Evolutionary conservation across 2,113 vertebrate species (phyloP), one percentile per base, ranked within the genome.

Genomic region (Noturus placidus): DNA sequence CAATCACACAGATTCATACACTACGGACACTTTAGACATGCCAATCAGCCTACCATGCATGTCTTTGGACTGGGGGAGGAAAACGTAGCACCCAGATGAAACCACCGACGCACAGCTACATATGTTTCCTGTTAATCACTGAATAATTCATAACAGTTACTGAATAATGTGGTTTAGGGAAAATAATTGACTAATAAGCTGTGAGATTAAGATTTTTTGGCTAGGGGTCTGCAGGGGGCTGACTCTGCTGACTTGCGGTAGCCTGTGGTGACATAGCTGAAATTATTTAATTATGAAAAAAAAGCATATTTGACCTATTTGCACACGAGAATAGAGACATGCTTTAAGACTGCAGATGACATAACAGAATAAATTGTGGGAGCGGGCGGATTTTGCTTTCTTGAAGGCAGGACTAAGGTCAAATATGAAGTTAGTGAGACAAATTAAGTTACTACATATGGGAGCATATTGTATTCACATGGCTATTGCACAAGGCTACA

Each of bases 131-230:
- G 52, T 57, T 80, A 80, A 9, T 33, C 56, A 78, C 3, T 33
- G 52, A 79, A 52, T 79, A n/a, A 79, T 79, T 77, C 15, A 77
- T 50, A 77, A 27, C 74, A 77, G 25, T 56, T 30, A 30, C 52
- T 80, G 19, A 57, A 80, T 80, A 9, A 20, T 57, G 57, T 80
- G 52, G 27, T 80, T 80, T 80, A 33, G 27, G 78, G 52, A 20
- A 80, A 54, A 57, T 80, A 33, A 80, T 57, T 80, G 78, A 33
- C 27, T 57, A 33, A 80, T 80, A 57, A 54, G 52, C n/a, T 9
- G 14, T 19, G 15, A 19, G 77, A 79, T 79, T 54, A 59, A 42
- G 80, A 61, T 82, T 42, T 63, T 42, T 82, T 10, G 57, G 33
- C 13, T 61, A 11, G 35, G 80, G 3, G 4, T 57, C 57, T 65